Percentiles rank a stretch among this genome's conserved stretches.
Evolutionary conservation across 2,797 vertebrate species (phyloP).

Genomic region (Rhodeus uyekii): DNA sequence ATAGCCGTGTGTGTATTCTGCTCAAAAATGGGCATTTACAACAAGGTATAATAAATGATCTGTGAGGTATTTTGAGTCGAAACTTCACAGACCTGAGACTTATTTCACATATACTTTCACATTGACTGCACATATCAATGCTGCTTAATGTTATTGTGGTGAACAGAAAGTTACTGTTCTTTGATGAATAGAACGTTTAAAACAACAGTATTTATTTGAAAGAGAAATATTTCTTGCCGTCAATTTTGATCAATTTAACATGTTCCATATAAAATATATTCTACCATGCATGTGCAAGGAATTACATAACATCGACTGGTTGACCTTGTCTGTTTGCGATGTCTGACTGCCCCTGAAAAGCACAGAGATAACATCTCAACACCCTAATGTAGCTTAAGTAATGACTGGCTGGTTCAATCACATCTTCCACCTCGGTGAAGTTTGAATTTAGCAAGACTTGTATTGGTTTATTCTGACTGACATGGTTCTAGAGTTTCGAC

Average conservation of each 20-base stretch:
- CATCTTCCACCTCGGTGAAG: constrained; percentile 42
- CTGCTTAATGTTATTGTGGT: too few relatives aligned
- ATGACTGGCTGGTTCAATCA: constrained; percentile 47
- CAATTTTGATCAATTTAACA: not conserved
- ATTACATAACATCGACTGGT: constrained; percentile 3
- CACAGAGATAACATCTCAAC: constrained; percentile 44
- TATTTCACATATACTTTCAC: too few relatives aligned
- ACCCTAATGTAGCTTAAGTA: constrained; percentile 45
- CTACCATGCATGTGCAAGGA: not conserved
- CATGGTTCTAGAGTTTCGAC: not conserved
- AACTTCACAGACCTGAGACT: too few relatives aligned
- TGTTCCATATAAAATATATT: not conserved
- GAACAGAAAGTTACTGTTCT: too few relatives aligned
- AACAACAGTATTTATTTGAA: not conserved
- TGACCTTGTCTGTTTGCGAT: constrained; percentile 2
- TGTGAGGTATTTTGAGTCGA: too few relatives aligned
- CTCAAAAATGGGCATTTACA: too few relatives aligned
- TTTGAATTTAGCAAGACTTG: constrained; percentile 11
- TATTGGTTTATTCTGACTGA: constrained; percentile 41
- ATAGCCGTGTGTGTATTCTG: too few relatives aligned
- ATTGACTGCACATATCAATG: too few relatives aligned
- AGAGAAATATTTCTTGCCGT: too few relatives aligned
- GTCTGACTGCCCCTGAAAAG: constrained; percentile 42
- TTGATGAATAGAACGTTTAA: not conserved
- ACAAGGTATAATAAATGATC: too few relatives aligned